Evolutionary conservation across 2,797 vertebrate genomes (phyloP).

Genomic region (Phataginus tricuspis): DNA sequence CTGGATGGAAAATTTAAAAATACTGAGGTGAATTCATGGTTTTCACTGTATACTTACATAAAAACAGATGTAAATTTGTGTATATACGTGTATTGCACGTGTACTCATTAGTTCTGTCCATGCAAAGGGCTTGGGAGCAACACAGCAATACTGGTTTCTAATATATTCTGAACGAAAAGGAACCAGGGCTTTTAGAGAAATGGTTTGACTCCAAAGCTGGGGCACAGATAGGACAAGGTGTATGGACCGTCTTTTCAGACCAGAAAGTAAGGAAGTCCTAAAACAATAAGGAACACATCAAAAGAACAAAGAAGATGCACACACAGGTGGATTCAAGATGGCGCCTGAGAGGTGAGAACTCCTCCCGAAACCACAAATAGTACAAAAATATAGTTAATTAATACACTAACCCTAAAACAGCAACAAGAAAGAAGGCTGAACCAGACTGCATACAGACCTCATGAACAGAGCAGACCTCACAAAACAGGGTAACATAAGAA

Average conservation of each 20-base stretch:
- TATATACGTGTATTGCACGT: background rate
- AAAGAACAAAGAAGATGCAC: background rate
- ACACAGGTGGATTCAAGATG: no score
- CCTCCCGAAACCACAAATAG: no score
- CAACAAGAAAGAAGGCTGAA: no score
- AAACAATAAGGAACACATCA: background rate
- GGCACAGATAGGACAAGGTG: background rate
- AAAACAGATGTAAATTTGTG: background rate
- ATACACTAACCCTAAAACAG: no score
- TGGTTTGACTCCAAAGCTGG: background rate
- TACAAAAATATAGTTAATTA: no score
- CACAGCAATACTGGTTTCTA: background rate
- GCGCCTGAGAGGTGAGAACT: no score
- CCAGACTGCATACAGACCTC: no score
- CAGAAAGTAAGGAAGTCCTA: background rate
- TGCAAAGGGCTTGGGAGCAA: background rate
- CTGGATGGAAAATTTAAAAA: background rate
- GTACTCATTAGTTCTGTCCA: background rate
- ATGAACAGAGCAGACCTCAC: no score
- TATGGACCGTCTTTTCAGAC: background rate
- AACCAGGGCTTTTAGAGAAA: background rate
- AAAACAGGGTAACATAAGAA: no score
- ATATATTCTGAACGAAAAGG: background rate
- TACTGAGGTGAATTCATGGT: background rate
- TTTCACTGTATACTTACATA: background rate